Evolutionary conservation across 2,797 vertebrate genomes (phyloP).

Genomic region (Hydrocynus forskahlii): DNA sequence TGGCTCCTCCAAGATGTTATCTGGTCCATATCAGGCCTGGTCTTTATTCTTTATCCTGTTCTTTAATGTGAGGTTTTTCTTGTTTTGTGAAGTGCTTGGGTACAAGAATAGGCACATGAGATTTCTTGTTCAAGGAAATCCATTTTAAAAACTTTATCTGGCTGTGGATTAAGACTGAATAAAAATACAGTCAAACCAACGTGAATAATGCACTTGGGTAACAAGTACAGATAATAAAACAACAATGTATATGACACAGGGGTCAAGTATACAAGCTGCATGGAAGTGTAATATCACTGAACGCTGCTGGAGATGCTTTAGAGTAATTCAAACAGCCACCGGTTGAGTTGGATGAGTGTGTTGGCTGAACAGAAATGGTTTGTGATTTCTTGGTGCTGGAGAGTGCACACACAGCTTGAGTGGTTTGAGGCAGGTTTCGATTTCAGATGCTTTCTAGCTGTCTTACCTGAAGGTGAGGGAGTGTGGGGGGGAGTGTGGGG

Average conservation of each 20-base stretch:
- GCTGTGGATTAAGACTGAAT: constrained; percentile 3
- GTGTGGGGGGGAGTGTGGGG: too few relatives aligned
- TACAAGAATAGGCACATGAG: constrained; percentile 11
- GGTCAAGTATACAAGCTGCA: neutral
- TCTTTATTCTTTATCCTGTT: constrained; percentile 54
- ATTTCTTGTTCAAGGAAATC: neutral
- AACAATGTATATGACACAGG: neutral
- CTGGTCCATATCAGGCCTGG: constrained; percentile 53
- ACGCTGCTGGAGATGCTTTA: constrained; percentile 2
- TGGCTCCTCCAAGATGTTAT: constrained; percentile 58
- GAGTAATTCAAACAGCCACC: constrained; percentile 2
- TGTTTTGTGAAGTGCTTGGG: constrained; percentile 9
- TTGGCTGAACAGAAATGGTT: neutral
- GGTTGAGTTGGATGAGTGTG: neutral
- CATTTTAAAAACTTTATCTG: neutral
- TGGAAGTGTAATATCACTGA: too few relatives aligned
- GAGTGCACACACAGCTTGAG: constrained; percentile 46
- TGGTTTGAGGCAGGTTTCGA: constrained; percentile 49
- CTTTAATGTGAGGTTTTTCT: constrained; percentile 28
- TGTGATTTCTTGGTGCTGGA: neutral
- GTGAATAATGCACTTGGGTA: neutral
- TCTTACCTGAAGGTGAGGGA: constrained; percentile 2
- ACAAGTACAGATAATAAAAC: neutral
- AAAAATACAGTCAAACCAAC: neutral
- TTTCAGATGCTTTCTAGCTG: constrained; percentile 45